Evolutionary conservation across 2,113 vertebrate species (phyloP).

Genomic region (Chauna torquata): DNA sequence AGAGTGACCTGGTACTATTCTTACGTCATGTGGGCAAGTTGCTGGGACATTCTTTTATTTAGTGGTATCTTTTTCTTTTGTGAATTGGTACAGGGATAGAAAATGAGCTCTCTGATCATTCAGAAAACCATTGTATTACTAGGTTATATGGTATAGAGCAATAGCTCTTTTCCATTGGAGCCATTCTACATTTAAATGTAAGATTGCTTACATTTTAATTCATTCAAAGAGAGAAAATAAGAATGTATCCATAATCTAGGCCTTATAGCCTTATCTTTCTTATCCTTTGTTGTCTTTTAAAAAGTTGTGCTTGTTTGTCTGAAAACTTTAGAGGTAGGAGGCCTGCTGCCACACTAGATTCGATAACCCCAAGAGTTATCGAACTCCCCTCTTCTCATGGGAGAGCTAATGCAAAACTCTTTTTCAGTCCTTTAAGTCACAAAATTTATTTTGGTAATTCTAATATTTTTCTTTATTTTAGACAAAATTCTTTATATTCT

Average conservation of each 20-base stretch:
- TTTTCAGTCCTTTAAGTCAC: neutral
- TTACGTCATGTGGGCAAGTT: neutral
- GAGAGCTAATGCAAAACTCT: neutral
- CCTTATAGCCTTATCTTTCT: neutral
- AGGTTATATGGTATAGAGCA: neutral
- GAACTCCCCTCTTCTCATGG: no score
- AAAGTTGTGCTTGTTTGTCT: neutral
- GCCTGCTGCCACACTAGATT: neutral
- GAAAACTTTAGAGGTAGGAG: neutral
- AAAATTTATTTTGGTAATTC: neutral
- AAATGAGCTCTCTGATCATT: neutral
- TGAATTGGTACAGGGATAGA: neutral
- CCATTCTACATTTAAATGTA: neutral
- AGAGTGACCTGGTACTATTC: neutral
- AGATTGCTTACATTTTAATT: neutral
- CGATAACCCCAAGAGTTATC: no score
- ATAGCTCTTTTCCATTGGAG: neutral
- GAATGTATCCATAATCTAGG: neutral
- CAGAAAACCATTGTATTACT: neutral
- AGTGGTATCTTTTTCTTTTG: neutral
- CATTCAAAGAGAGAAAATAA: neutral
- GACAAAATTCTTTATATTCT: neutral
- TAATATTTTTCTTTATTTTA: neutral
- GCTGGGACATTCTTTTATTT: neutral
- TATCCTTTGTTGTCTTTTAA: neutral